Evolutionary conservation across 1,140 invertebrate species (phyloP), one percentile per base, ranked within the genome.

Genomic region (Drosophila seguyi): DNA sequence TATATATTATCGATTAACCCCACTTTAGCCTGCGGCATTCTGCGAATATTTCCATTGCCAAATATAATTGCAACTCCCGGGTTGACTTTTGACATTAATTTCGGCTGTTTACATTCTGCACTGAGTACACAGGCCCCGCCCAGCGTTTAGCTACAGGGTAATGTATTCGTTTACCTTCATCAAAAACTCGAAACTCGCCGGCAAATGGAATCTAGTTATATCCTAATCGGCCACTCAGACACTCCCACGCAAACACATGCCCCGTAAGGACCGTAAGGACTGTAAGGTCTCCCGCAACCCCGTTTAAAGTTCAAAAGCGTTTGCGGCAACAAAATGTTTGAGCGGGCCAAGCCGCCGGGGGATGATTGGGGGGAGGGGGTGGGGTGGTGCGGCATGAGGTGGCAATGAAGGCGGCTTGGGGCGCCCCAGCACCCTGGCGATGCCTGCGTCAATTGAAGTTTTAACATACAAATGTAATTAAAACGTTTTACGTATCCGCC

Each of bases 381-480:
- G 11, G 11, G 10, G 31, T 0, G 6, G 41, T n/a, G n/a, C n/a
- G n/a, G n/a, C n/a, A n/a, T n/a, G 29, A 25, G 25, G 34, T 22
- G 16, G 45, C 6, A 13, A 11, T 6, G 2, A 47, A 48, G 47
- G 31, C 14, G 29, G 67, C 55, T 48, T 72, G 52, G 66, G 69
- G 69, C 69, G 14, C 18, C 34, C 29, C 8, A 27, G 61, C 47
- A 22, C 14, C 31, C 45, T 5, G 18, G 48, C 67, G 11, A 20
- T 57, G 63, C 73, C 60, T 75, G 68, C 84, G 75, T 88, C 84
- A 88, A 88, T 90, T 90, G 85, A 84, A 90, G 85, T 90, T 90
- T 88, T 90, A 90, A 90, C 86, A 90, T 85, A 90, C 85, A 90
- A 90, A 90, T 90, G 85, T 90, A 90, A 90, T 90, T 90, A 90